A percentile compares a stretch with the other conserved stretches of the same genome.
Conservation (phyloP, 2,888 invertebrate genomes). For the Pecten maximus region DNA sequence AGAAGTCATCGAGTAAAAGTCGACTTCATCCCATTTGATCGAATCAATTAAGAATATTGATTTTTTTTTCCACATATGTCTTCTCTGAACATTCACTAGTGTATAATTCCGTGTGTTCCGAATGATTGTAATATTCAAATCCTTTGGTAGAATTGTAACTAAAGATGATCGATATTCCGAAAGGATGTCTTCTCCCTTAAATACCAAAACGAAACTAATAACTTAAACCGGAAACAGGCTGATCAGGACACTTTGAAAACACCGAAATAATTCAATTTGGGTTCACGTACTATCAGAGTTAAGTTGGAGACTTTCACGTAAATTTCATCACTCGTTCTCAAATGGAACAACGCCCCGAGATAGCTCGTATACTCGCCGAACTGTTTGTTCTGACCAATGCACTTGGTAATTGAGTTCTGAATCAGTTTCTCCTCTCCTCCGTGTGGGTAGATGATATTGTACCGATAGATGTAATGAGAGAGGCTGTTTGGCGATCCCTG, state of each 20-base stretch:
- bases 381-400: slow-evolving; percentile 73
- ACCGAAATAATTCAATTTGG: slow-evolving; percentile 77
- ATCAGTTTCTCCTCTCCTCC: slow-evolving; percentile 77
- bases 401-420: slow-evolving; percentile 77
- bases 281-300: slow-evolving; percentile 70
- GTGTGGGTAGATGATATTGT: slow-evolving; percentile 75
- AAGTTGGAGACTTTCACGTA: slow-evolving; percentile 78
- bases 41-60: too few relatives aligned
- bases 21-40: too few relatives aligned
- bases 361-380: slow-evolving; percentile 78
- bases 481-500: slow-evolving; percentile 62
- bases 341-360: slow-evolving; percentile 77
- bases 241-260: slow-evolving; percentile 69
- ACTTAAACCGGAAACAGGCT: background rate
- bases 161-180: background rate
- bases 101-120: too few relatives aligned
- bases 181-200: background rate
- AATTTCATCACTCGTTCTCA: slow-evolving; percentile 75
- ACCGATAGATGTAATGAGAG: slow-evolving; percentile 75
- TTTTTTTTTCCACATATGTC: too few relatives aligned
- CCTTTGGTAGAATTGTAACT: too few relatives aligned
- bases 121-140: too few relatives aligned
- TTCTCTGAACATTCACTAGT: too few relatives aligned
- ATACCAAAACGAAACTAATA: background rate
- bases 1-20: too few relatives aligned